Evolutionary conservation across 2,797 vertebrate genomes (phyloP).

Genomic region (Bovichtus diacanthus): DNA sequence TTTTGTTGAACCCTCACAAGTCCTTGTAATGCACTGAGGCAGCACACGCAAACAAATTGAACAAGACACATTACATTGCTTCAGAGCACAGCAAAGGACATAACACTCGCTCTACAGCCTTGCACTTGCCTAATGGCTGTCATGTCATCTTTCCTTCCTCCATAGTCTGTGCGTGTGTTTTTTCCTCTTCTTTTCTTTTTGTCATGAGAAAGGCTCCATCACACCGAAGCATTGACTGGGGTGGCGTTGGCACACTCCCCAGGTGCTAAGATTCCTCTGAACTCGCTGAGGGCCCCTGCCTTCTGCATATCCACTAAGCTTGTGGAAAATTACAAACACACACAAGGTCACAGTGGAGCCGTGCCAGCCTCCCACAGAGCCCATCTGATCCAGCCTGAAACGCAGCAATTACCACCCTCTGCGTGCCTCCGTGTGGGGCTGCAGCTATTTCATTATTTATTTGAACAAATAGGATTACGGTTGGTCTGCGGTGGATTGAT

Average conservation of each 20-base stretch:
- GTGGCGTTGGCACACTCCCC: slow-evolving; percentile 58
- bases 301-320: slow-evolving; percentile 77
- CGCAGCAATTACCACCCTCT: slow-evolving; percentile 81
- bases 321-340: slow-evolving; percentile 84
- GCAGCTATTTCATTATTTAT: slow-evolving; percentile 85
- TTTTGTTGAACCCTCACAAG: slow-evolving; percentile 29
- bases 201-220: slow-evolving; percentile 38
- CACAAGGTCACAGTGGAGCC: slow-evolving; percentile 81
- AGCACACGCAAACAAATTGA: slow-evolving; percentile 65
- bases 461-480: slow-evolving; percentile 84
- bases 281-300: slow-evolving; percentile 65
- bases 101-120: slow-evolving; percentile 50
- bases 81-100: slow-evolving; percentile 57
- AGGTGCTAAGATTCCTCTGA: slow-evolving; percentile 59
- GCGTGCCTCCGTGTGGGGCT: slow-evolving; percentile 70
- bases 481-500: slow-evolving; percentile 79
- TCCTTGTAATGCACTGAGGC: slow-evolving; percentile 65
- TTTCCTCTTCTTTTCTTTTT: neutral
- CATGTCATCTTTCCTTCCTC: slow-evolving; percentile 55
- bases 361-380: slow-evolving; percentile 80
- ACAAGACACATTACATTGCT: slow-evolving; percentile 66
- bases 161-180: too few species aligned
- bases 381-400: slow-evolving; percentile 84
- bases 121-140: slow-evolving; percentile 57
- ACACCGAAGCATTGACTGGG: slow-evolving; percentile 35